A percentile compares a stretch with the other conserved stretches of the same genome.
phyloP scores from a whole-genome alignment of 2,888 invertebrate genomes.

The Brachyptera risi region DNA sequence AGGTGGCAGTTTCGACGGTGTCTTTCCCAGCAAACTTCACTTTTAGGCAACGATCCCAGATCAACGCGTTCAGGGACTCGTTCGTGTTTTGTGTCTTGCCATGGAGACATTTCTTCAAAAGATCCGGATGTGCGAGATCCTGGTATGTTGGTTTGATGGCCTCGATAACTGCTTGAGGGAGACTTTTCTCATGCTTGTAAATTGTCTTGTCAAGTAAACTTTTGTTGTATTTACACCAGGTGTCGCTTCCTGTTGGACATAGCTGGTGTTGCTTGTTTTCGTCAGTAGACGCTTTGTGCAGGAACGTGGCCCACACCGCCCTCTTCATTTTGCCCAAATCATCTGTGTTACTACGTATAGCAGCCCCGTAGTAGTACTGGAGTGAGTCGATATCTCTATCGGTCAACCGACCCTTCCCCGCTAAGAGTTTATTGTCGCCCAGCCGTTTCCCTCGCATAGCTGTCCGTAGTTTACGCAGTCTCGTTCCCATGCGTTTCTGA shows the following conservation, averaged over 20 bases:
- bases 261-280: slow-evolving; percentile 34
- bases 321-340: slow-evolving; percentile 35
- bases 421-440: slow-evolving; percentile 5
- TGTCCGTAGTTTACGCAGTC: background rate
- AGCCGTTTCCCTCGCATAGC: background rate
- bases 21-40: no score
- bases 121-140: no score
- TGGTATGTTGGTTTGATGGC: no score
- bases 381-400: slow-evolving; percentile 35
- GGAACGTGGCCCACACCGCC: slow-evolving; percentile 37
- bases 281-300: slow-evolving; percentile 35
- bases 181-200: no score
- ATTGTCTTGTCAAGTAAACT: no score
- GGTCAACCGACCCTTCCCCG: slow-evolving; percentile 34
- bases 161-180: no score
- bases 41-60: no score
- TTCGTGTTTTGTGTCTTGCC: no score
- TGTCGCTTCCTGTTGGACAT: slow-evolving; percentile 35
- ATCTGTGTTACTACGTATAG: slow-evolving; percentile 34
- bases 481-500: no score
- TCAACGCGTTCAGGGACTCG: no score
- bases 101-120: no score
- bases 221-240: slow-evolving; percentile 35
- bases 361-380: slow-evolving; percentile 36
- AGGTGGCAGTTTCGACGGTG: no score